These are phyloP conservation scores for Drosophila cognata DNA, from an alignment of 2,888 invertebrate species.

Conservation along the genomic window DNA sequence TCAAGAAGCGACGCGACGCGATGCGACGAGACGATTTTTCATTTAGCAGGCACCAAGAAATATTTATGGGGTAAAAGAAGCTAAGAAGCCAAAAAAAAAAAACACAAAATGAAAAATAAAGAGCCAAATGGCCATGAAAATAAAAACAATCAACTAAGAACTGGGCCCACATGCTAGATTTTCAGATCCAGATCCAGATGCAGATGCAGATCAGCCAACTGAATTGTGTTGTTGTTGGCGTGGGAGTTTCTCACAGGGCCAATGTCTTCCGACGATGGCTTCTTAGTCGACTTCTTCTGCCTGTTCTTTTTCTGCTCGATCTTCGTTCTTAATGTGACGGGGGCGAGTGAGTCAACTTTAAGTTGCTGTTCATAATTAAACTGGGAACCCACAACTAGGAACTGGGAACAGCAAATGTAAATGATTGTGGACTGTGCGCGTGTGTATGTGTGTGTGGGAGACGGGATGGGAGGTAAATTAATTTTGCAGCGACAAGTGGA, in stretches of 20 bases:
- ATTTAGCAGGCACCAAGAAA: slow-evolving; percentile 11
- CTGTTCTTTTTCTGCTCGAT: slow-evolving; percentile 6
- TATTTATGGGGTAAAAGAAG: background rate
- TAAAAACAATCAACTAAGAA: slow-evolving; percentile 35
- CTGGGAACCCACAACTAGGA: slow-evolving; percentile 40
- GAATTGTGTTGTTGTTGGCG: slow-evolving; percentile 47
- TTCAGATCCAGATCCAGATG: slow-evolving; percentile 22
- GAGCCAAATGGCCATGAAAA: slow-evolving; percentile 45
- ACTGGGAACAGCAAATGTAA: slow-evolving; percentile 22
- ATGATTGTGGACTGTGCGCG: slow-evolving; percentile 10
- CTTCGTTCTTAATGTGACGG: slow-evolving; percentile 14
- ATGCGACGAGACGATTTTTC: slow-evolving; percentile 47
- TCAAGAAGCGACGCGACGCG: slow-evolving; percentile 24
- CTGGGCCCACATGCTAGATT: slow-evolving; percentile 20
- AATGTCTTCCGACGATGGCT: slow-evolving; percentile 48
- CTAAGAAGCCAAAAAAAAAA: background rate
- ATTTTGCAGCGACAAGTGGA: slow-evolving; percentile 65
- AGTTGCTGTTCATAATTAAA: slow-evolving; percentile 66
- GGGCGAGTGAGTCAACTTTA: slow-evolving; percentile 44
- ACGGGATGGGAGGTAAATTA: slow-evolving; percentile 49
- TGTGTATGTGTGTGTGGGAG: background rate
- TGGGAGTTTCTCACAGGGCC: slow-evolving; percentile 76
- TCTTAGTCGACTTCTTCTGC: background rate
- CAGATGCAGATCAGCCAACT: slow-evolving; percentile 38
- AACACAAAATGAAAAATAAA: background rate